phyloP scores from a whole-genome alignment of 2,797 vertebrate genomes.

The Falco cherrug region DNA sequence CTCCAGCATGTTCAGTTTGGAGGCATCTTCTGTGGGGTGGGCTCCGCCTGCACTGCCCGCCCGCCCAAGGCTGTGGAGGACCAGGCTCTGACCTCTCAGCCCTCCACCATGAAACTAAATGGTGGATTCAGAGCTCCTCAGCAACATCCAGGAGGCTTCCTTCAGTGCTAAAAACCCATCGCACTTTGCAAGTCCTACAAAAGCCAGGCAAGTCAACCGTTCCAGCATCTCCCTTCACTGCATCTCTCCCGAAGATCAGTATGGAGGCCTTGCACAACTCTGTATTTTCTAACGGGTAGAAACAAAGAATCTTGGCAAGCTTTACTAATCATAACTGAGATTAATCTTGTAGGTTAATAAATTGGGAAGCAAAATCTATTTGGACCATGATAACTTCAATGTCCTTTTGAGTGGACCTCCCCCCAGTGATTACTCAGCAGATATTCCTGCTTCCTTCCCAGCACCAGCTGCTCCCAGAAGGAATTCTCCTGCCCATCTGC shows the following conservation, averaged over 20 bases:
- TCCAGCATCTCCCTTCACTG: neutral
- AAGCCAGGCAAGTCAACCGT: neutral
- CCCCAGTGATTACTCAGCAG: conserved; percentile 4
- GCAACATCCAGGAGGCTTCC: neutral
- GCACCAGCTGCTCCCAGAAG: conserved; percentile 10
- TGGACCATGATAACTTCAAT: neutral
- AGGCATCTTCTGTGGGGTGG: neutral
- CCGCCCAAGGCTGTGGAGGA: rapidly evolving
- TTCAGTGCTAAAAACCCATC: neutral
- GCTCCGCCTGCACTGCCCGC: neutral
- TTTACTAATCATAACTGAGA: neutral
- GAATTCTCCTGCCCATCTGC: conserved; percentile 24
- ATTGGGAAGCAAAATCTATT: neutral
- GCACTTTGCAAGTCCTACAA: neutral
- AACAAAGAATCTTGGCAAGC: conserved; percentile 8
- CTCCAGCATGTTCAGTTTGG: rapidly evolving
- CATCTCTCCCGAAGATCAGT: neutral
- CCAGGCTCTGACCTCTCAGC: neutral
- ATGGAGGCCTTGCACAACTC: neutral
- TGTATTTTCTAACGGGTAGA: neutral
- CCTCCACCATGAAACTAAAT: neutral
- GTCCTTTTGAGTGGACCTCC: neutral
- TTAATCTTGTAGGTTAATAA: neutral
- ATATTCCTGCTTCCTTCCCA: neutral
- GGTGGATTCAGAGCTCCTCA: neutral